A percentile compares a stretch with the other conserved stretches of the same genome.
These are phyloP conservation scores for Ectobius pallidus DNA, from an alignment of 2,888 invertebrate genomes.

Conservation along the genomic window DNA sequence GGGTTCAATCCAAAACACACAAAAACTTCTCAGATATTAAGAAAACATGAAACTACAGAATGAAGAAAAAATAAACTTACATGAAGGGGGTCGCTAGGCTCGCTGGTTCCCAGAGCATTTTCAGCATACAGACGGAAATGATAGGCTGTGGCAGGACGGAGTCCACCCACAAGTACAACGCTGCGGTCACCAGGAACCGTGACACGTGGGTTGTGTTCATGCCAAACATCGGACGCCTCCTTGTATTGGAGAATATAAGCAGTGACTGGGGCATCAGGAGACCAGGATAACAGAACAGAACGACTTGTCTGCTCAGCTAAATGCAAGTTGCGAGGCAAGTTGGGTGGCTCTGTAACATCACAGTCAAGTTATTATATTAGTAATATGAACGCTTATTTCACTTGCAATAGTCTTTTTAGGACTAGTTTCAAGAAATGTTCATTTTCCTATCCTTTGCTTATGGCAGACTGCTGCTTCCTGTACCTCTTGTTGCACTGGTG, in stretches of 20 bases:
- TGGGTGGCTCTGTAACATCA: slow-evolving; percentile 61
- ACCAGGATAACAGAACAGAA: slow-evolving; percentile 63
- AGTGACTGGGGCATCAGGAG: slow-evolving; percentile 59
- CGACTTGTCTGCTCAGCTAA: slow-evolving; percentile 63
- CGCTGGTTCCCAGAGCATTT: slow-evolving; percentile 66
- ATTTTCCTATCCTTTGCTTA: too few relatives aligned
- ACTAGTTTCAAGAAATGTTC: too few relatives aligned
- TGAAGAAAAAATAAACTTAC: slow-evolving; percentile 53
- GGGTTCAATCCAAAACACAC: too few relatives aligned
- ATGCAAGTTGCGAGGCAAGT: slow-evolving; percentile 64
- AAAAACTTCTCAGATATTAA: too few relatives aligned
- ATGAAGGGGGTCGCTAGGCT: slow-evolving; percentile 63
- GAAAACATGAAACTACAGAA: too few relatives aligned
- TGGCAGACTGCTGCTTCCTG: too few relatives aligned
- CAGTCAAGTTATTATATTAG: too few relatives aligned
- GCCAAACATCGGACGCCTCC: slow-evolving; percentile 64
- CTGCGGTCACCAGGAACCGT: slow-evolving; percentile 61
- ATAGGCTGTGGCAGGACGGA: slow-evolving; percentile 65
- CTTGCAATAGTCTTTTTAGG: too few relatives aligned
- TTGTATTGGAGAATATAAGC: slow-evolving; percentile 66
- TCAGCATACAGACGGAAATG: slow-evolving; percentile 66
- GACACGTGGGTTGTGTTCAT: slow-evolving; percentile 63
- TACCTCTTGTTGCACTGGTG: too few relatives aligned
- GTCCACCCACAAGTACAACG: slow-evolving; percentile 59
- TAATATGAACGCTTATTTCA: too few relatives aligned